Evolutionary conservation across 2,888 invertebrate species (phyloP), one percentile per base, ranked within the genome.

Genomic region (Carterocephalus palaemon): DNA sequence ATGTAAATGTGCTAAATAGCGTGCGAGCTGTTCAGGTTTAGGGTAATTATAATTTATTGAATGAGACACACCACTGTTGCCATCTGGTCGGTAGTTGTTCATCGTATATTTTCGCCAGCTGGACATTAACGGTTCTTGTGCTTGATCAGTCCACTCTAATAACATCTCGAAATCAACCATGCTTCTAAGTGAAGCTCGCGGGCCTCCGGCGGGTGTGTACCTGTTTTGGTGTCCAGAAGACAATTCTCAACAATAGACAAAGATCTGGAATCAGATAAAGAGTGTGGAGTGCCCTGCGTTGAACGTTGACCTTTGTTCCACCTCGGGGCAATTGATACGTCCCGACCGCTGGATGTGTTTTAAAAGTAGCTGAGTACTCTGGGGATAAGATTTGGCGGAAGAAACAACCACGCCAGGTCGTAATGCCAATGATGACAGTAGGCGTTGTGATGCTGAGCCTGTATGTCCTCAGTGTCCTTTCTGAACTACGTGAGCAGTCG

Each of bases 281-380:
- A 8, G 4, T 9, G 9, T n/a, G 24, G 1, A 36, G 19, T 1
- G 52, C 49, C 34, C 56, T 20, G 5, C n/a, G 26, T n/a, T 49
- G 34, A 3, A 59, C 12, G n/a, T 55, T 57, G 58, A 1, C 51
- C 53, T 22, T 50, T 58, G n/a, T 52, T 43, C 57, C 60, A 62
- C 1, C 43, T 54, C 8, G 60, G 60, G 1, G 55, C 58, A 32
- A 64, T 47, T 20, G 64, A 22, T 3, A 64, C 50, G 38, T 57
- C 62, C 5, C 22, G 36, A 6, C 62, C 60, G 23, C 8, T 10
- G 7, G 36, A 53, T 9, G 20, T 10, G 31, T 53, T 55, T n/a
- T n/a, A n/a, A n/a, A n/a, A n/a, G n/a, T n/a, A n/a, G n/a, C n/a
- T n/a, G 22, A 22, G n/a, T 12, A 38, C 28, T n/a, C 10, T 13